Evolutionary conservation across 2,797 vertebrate genomes (phyloP), one percentile per base, ranked within the genome.

Genomic region (Lycodopsis pacificus): DNA sequence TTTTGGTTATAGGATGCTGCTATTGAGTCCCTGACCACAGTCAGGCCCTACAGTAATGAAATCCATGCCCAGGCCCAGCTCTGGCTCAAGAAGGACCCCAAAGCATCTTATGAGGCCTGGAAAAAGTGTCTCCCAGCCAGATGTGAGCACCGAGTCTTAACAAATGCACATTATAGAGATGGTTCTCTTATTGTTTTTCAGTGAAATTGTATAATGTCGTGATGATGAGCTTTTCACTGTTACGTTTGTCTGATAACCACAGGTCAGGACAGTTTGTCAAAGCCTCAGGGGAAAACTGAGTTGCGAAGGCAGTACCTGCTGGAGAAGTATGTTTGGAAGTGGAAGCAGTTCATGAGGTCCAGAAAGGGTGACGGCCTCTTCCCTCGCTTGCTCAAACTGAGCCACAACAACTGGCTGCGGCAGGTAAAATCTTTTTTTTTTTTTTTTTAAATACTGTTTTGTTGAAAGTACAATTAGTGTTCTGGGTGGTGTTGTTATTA

Each of bases 71-170:
- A 99, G 91, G 97, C 98, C 76, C 98, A 99, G 77, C 96, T 98
- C 58, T 99, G 98, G 98, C 98, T 99, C 79, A 99, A 99, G 94
- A 98, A 98, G 86, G 98, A 99, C 71, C 97, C 97, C 59, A 99
- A 99, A 89, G 98, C 98, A 0, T 97, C 98, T 0, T 99, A 99
- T 1, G 98, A 99, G 72, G 96, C 97, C 82, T 99, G 98, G 98
- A 99, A 98, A 87, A 99, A 99, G 85, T 99, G 98, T 88, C 98
- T 99, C 87, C 97, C 97, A 63, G 97, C 97, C 82, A 94, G 98
- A 97, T 97, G 98, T 98, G 92, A 89, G 91, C 81, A 40, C 4
- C 17, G 1, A 61, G 49, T 63, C 9, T 17, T 8, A 42, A 65
- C 11, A 76, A 58, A 64, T 19, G 10, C 27, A 25, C 1, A 59